phyloP scores from a whole-genome alignment of 2,888 invertebrate genomes.

The Zelleria hepariella region DNA sequence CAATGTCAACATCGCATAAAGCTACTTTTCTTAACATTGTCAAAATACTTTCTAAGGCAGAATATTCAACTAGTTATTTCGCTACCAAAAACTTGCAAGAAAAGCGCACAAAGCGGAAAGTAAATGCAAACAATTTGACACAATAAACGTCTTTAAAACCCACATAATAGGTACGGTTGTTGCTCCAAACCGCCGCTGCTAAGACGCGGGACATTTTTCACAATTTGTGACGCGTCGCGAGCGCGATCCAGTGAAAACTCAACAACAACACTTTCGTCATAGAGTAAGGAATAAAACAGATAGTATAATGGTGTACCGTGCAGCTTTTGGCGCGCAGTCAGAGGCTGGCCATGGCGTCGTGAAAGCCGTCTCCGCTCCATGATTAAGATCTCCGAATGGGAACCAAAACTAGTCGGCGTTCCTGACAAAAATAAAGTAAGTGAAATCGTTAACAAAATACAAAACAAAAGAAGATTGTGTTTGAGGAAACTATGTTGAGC shows the following conservation, averaged over 20 bases:
- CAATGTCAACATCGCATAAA: not conserved
- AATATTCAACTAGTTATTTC: not conserved
- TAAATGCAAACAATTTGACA: not conserved
- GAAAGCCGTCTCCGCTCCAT: too few species aligned
- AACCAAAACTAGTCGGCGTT: too few species aligned
- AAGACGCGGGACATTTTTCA: conserved; percentile 23
- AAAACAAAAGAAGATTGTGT: too few species aligned
- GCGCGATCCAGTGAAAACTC: conserved; percentile 18
- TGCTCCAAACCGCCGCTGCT: not conserved
- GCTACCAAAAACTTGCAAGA: not conserved
- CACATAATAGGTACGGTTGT: not conserved
- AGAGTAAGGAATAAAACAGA: too few species aligned
- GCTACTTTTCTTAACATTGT: not conserved
- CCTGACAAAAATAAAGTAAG: too few species aligned
- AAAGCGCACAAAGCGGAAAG: not conserved
- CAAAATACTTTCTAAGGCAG: not conserved
- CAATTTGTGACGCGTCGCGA: conserved; percentile 29
- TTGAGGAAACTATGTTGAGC: too few species aligned
- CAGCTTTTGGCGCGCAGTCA: too few species aligned
- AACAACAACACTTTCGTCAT: not conserved
- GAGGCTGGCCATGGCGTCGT: too few species aligned
- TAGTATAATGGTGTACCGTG: too few species aligned
- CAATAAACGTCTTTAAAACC: not conserved
- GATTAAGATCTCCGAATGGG: too few species aligned
- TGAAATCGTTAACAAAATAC: too few species aligned